Evolutionary conservation across 2,113 vertebrate species (phyloP).

Genomic region (Trogon melanurus): DNA sequence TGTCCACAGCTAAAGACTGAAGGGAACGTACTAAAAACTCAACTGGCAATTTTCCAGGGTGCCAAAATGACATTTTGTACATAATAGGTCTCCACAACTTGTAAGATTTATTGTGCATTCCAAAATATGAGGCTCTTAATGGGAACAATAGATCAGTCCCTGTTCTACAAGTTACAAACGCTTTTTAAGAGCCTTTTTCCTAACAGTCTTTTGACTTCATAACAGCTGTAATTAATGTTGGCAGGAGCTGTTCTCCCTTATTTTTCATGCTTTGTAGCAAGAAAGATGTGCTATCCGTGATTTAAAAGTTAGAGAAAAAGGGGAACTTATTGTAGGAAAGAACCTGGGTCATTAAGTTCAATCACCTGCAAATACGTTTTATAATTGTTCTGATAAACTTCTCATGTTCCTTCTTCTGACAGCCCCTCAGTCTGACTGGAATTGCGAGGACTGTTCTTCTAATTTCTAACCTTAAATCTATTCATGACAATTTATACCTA

Average conservation of each 20-base stretch:
- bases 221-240: conserved; percentile 8
- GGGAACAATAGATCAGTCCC: conserved; percentile 1
- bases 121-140: neutral
- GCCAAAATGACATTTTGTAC: neutral
- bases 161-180: conserved; percentile 9
- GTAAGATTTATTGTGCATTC: neutral
- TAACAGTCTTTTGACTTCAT: neutral
- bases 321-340: neutral
- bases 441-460: neutral
- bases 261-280: neutral
- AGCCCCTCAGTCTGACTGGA: neutral
- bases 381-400: neutral
- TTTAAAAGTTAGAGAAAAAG: neutral
- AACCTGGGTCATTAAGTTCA: neutral
- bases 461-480: neutral
- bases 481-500: neutral
- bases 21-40: neutral
- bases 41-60: neutral
- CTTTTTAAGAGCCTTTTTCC: neutral
- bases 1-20: neutral
- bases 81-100: neutral
- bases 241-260: neutral
- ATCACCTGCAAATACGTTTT: neutral
- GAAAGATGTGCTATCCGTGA: neutral
- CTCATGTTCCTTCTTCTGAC: neutral